phyloP scores from a whole-genome alignment of 1,140 invertebrate species.

The Wiebesia pumilae region DNA sequence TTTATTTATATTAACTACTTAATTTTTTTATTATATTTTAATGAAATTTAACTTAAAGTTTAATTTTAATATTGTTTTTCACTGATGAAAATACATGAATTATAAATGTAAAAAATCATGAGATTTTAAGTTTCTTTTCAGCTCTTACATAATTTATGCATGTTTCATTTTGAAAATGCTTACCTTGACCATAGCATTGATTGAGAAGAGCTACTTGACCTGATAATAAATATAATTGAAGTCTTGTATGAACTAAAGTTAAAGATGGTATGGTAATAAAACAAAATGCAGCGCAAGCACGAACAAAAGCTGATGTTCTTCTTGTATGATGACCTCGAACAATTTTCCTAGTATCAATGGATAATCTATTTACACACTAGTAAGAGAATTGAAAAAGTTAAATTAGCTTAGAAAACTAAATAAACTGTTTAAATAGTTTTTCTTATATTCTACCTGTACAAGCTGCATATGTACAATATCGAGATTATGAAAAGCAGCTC shows the following conservation, averaged over 20 bases:
- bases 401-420: slow-evolving; percentile 15
- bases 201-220: slow-evolving; percentile 93
- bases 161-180: slow-evolving; percentile 26
- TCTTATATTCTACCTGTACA: slow-evolving; percentile 81
- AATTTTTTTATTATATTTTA: no score
- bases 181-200: slow-evolving; percentile 94
- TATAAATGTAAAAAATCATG: no score
- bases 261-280: slow-evolving; percentile 97
- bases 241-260: slow-evolving; percentile 81
- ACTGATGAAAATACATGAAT: no score
- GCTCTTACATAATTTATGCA: background rate
- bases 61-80: no score
- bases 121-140: background rate
- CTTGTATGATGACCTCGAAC: slow-evolving; percentile 86
- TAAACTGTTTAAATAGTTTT: slow-evolving; percentile 20
- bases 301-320: slow-evolving; percentile 88
- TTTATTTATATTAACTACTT: no score
- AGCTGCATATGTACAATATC: slow-evolving; percentile 89
- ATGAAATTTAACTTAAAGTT: no score
- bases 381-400: slow-evolving; percentile 45
- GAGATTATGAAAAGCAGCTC: slow-evolving; percentile 91
- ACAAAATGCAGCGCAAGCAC: slow-evolving; percentile 95
- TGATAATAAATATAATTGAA: slow-evolving; percentile 90
- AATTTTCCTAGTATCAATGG: slow-evolving; percentile 83
- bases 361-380: slow-evolving; percentile 86